phyloP scores from a whole-genome alignment of 2,888 invertebrate species.

The Drosophila nigritarsus region DNA sequence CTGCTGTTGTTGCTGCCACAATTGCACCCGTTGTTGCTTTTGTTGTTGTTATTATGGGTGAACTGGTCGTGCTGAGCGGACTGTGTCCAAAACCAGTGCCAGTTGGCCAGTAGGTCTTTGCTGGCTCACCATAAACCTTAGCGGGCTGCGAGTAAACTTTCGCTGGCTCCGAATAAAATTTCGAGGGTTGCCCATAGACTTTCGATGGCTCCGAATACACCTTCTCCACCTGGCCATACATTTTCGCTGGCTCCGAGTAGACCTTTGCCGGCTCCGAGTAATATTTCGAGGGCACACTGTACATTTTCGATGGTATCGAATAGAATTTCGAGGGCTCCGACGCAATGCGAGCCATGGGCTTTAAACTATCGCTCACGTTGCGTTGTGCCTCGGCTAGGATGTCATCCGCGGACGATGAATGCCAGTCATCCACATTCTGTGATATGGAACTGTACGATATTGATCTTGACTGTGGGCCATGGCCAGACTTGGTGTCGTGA shows the following conservation, averaged over 20 bases:
- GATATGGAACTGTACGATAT: conserved; percentile 87
- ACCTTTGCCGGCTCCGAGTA: conserved; percentile 86
- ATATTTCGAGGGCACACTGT: conserved; percentile 87
- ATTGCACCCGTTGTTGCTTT: conserved; percentile 15
- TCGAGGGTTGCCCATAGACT: conserved; percentile 87
- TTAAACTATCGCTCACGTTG: conserved; percentile 83
- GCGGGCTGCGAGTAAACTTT: conserved; percentile 87
- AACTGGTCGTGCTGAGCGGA: conserved; percentile 47
- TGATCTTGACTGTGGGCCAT: conserved; percentile 85
- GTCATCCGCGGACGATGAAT: conserved; percentile 58
- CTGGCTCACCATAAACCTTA: conserved; percentile 86
- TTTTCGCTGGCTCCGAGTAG: conserved; percentile 87
- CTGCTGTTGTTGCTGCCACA: conserved; percentile 15
- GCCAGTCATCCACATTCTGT: conserved; percentile 83
- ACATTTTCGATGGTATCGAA: conserved; percentile 86
- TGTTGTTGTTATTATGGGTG: conserved; percentile 41
- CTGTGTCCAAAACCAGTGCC: conserved; percentile 29
- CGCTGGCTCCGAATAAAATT: conserved; percentile 87
- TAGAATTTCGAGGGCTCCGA: conserved; percentile 86
- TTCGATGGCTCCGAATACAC: conserved; percentile 86
- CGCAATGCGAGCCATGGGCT: conserved; percentile 59
- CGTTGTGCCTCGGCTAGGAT: conserved; percentile 82
- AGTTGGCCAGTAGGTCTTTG: conserved; percentile 86
- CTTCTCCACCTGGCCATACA: conserved; percentile 86
- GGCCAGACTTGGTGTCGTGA: conserved; percentile 85